Conservation (phyloP, 2,888 invertebrate species). For the Ferdinandea cuprea region DNA sequence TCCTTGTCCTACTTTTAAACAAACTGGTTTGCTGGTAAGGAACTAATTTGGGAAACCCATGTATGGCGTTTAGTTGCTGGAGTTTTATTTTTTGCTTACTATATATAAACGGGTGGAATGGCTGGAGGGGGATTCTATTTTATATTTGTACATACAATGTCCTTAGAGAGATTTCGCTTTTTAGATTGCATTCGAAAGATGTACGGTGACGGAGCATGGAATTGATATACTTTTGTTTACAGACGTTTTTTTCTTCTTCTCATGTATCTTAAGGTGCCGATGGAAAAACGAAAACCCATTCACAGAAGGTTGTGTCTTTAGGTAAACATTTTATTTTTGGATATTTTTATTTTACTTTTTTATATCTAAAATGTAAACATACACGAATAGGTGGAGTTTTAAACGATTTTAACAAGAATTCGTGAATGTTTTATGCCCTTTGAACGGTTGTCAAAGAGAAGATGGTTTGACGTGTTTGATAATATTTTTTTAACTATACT, state of each 20-base stretch:
- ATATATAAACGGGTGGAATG: not conserved
- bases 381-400: too few species aligned
- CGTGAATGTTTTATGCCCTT: too few species aligned
- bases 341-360: not conserved
- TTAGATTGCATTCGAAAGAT: constrained; percentile 40
- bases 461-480: too few species aligned
- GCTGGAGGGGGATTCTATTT: not conserved
- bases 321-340: not conserved
- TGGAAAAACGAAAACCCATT: too few species aligned
- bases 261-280: too few species aligned
- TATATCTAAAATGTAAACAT: not conserved
- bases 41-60: constrained; percentile 66
- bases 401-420: too few species aligned
- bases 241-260: too few species aligned
- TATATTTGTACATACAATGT: constrained; percentile 51
- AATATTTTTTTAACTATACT: too few species aligned
- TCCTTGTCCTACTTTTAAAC: constrained; percentile 73
- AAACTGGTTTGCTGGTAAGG: constrained; percentile 69
- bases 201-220: constrained; percentile 3
- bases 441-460: too few species aligned
- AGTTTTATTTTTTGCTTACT: constrained; percentile 49
- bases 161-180: constrained; percentile 63
- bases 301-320: too few species aligned
- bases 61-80: constrained; percentile 3
- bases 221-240: too few species aligned